A percentile compares a stretch with the other conserved stretches of the same genome.
These are phyloP conservation scores for Drosophila affinis DNA, from an alignment of 2,888 invertebrate genomes.

Conservation along the genomic window DNA sequence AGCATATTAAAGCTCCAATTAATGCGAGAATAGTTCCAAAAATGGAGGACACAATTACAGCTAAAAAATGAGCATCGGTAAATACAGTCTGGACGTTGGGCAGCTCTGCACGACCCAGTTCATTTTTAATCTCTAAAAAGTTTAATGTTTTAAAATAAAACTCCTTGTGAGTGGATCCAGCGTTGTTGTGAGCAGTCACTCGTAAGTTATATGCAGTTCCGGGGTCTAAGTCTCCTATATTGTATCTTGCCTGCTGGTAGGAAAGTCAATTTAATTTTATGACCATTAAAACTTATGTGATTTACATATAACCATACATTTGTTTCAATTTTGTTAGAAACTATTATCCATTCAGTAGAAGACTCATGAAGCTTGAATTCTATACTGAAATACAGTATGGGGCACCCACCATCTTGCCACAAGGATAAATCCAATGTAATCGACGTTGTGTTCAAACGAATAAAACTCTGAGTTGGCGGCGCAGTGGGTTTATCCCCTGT, in stretches of 20 bases:
- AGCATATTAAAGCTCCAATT: conserved; percentile 85
- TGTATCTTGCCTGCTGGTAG: conserved; percentile 81
- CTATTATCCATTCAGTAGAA: conserved; percentile 83
- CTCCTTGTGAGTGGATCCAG: conserved; percentile 86
- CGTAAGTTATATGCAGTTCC: conserved; percentile 85
- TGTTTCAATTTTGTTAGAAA: conserved; percentile 85
- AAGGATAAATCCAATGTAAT: conserved; percentile 90
- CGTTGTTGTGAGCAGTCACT: conserved; percentile 87
- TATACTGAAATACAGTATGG: conserved; percentile 88
- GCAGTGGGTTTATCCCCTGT: conserved; percentile 86
- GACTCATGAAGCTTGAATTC: conserved; percentile 80
- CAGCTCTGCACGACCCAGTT: conserved; percentile 66
- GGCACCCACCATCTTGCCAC: conserved; percentile 93
- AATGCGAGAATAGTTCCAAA: conserved; percentile 85
- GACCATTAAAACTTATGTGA: neutral
- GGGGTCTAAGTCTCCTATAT: conserved; percentile 85
- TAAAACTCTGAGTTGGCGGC: conserved; percentile 89
- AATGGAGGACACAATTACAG: conserved; percentile 80
- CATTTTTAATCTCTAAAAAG: conserved; percentile 83
- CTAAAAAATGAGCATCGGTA: conserved; percentile 80
- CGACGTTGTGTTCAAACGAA: conserved; percentile 90
- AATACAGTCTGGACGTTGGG: conserved; percentile 74
- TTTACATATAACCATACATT: conserved; percentile 76
- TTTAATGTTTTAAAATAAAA: conserved; percentile 86
- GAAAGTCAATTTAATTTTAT: neutral